Evolutionary conservation across 2,797 vertebrate genomes (phyloP).

Genomic region (Gastrophryne carolinensis): DNA sequence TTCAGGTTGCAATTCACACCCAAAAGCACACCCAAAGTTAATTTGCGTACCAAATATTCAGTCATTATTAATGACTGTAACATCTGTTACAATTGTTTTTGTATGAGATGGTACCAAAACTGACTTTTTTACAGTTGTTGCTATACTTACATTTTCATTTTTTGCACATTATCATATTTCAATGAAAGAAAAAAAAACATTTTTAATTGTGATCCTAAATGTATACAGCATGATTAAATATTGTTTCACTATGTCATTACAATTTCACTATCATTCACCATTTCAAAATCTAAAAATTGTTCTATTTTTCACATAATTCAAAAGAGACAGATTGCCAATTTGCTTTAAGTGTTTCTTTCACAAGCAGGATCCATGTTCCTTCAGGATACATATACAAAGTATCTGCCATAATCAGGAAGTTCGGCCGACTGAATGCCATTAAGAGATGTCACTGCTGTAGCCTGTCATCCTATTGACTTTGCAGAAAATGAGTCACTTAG

Average conservation of each 20-base stretch:
- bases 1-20: no score
- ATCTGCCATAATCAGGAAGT: conserved; percentile 32
- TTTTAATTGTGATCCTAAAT: no score
- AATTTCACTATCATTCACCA: neutral
- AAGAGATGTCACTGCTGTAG: conserved; percentile 38
- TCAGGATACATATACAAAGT: neutral
- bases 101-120: no score
- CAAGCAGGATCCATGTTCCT: neutral
- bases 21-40: no score
- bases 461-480: conserved; percentile 28
- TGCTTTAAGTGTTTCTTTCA: neutral
- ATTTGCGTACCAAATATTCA: no score
- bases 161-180: no score
- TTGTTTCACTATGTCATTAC: neutral
- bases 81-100: no score
- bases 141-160: no score
- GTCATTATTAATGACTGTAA: no score
- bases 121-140: no score
- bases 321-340: neutral
- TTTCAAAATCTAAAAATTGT: neutral
- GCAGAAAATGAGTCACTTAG: conserved; percentile 24
- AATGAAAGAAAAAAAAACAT: no score
- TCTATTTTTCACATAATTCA: neutral
- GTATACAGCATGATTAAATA: neutral
- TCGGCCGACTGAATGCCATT: conserved; percentile 28